These are phyloP conservation scores for Darwinula stevensoni DNA, from an alignment of 2,888 invertebrate species.

Conservation along the genomic window DNA sequence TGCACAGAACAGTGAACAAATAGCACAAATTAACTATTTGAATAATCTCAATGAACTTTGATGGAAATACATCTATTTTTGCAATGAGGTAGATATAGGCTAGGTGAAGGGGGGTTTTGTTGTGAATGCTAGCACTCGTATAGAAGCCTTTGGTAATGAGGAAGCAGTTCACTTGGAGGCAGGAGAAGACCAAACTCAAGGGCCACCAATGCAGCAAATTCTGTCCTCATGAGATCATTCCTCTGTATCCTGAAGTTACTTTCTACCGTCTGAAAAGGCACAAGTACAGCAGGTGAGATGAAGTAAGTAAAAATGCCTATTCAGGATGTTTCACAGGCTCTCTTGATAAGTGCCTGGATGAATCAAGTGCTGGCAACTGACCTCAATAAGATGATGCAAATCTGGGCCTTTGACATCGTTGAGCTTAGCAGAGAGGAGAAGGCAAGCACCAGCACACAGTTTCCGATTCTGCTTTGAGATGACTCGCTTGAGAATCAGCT, in stretches of 20 bases:
- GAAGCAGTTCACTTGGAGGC: slow-evolving; percentile 65
- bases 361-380: slow-evolving; percentile 16
- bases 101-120: too few relatives aligned
- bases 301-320: slow-evolving; percentile 3
- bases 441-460: slow-evolving; percentile 75
- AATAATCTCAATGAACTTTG: too few relatives aligned
- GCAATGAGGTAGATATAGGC: too few relatives aligned
- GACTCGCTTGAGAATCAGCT: slow-evolving; percentile 60
- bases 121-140: too few relatives aligned
- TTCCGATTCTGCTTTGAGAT: slow-evolving; percentile 88
- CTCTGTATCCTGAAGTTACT: slow-evolving; percentile 62
- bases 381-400: slow-evolving; percentile 61
- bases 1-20: too few relatives aligned
- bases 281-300: slow-evolving; percentile 4
- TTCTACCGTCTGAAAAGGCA: slow-evolving; percentile 43
- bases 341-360: neutral
- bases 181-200: slow-evolving; percentile 79
- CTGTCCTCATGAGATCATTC: slow-evolving; percentile 62
- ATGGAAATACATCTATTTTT: too few relatives aligned
- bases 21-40: too few relatives aligned
- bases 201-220: slow-evolving; percentile 79
- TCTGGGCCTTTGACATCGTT: slow-evolving; percentile 83
- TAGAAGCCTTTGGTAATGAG: slow-evolving; percentile 75
- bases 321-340: neutral
- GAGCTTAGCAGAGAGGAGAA: slow-evolving; percentile 76